Conservation (phyloP, 2,797 vertebrate species). For the Pantherophis vulpinus region DNA sequence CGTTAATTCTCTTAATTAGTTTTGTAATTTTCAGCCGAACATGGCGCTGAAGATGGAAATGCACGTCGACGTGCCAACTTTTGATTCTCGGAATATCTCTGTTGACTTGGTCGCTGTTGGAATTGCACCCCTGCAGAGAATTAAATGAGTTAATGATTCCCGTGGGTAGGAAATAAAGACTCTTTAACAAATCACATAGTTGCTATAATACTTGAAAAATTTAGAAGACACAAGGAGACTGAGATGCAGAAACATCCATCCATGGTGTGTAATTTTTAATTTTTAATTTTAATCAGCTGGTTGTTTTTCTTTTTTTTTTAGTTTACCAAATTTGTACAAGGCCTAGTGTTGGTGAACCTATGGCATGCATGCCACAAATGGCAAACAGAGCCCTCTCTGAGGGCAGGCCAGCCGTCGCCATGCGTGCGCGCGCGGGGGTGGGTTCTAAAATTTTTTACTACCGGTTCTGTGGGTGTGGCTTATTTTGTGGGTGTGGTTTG, state of each 20-base stretch:
- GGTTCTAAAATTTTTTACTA: too few relatives aligned
- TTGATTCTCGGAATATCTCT: neutral
- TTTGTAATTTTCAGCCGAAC: constrained; percentile 1
- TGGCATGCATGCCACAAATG: too few relatives aligned
- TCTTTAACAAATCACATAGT: neutral
- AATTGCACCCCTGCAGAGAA: neutral
- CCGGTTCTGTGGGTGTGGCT: too few relatives aligned
- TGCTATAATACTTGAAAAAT: neutral
- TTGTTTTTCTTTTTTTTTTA: too few relatives aligned
- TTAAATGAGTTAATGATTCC: constrained; percentile 21
- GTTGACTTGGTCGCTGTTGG: constrained; percentile 2
- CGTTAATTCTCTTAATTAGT: constrained; percentile 22
- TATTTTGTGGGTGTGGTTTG: too few relatives aligned
- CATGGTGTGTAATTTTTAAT: neutral
- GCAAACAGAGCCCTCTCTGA: too few relatives aligned
- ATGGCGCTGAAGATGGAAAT: constrained; percentile 10
- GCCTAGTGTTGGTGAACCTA: too few relatives aligned
- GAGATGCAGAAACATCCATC: neutral
- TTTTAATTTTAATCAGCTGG: neutral
- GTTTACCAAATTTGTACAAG: neutral
- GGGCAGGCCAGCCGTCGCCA: too few relatives aligned
- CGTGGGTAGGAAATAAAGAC: neutral
- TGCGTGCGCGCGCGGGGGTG: too few relatives aligned
- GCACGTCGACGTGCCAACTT: neutral
- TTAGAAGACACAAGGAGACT: neutral